Percentiles rank a stretch among this genome's conserved stretches.
Conservation (phyloP, 2,113 vertebrate species). For the Podilymbus podiceps region DNA sequence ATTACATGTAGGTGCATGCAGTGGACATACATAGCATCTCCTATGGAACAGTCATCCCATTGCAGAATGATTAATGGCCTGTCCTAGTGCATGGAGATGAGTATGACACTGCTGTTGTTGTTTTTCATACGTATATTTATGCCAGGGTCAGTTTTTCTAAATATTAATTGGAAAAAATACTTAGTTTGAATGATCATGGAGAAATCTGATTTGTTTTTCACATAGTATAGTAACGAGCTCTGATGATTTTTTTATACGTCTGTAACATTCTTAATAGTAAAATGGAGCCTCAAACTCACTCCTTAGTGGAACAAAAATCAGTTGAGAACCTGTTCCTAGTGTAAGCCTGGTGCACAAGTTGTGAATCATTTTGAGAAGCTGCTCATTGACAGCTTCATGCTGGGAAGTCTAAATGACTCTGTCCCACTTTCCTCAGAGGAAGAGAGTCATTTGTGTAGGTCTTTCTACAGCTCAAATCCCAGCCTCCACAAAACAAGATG, state of each 20-base stretch:
- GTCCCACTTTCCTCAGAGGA: slow-evolving; percentile 19
- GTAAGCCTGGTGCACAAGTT: slow-evolving; percentile 14
- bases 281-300: not conserved
- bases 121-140: not conserved
- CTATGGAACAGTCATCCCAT: not conserved
- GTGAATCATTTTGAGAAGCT: slow-evolving; percentile 47
- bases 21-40: accelerated
- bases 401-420: slow-evolving; percentile 40
- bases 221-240: not conserved
- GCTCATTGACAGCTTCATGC: slow-evolving; percentile 14
- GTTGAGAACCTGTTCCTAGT: not conserved
- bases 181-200: not conserved
- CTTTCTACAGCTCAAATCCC: slow-evolving; percentile 44
- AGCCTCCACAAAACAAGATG: slow-evolving; percentile 41
- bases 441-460: slow-evolving; percentile 32
- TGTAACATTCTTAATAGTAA: not conserved
- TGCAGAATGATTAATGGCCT: not conserved
- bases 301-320: not conserved
- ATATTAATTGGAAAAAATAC: not conserved
- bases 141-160: not conserved
- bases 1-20: not conserved
- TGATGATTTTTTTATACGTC: not conserved
- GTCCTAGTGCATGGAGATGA: not conserved
- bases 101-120: not conserved
- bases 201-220: not conserved